Evolutionary conservation across 2,888 invertebrate genomes (phyloP).

Genomic region (Leucania comma): DNA sequence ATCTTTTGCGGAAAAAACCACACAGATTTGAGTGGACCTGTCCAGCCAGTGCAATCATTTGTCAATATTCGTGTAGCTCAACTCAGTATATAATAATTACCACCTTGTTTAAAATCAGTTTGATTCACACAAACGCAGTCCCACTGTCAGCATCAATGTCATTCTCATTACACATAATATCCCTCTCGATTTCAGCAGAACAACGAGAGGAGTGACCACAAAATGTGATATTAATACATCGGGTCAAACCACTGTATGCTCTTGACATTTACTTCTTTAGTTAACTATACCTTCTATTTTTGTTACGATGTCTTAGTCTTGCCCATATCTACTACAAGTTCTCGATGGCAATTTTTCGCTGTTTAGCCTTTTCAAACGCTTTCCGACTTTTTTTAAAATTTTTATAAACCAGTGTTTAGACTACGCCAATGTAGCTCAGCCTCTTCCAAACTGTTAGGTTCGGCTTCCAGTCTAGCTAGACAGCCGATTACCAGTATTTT

Average conservation of each 20-base stretch:
- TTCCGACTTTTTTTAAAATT: too few species aligned
- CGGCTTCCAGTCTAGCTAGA: neutral
- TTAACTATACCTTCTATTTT: conserved; percentile 58
- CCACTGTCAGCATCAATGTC: conserved; percentile 44
- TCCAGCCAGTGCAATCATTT: too few species aligned
- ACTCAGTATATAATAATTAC: neutral
- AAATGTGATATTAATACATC: conserved; percentile 61
- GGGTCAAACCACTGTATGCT: conserved; percentile 61
- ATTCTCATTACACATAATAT: conserved; percentile 41
- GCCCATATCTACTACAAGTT: conserved; percentile 47
- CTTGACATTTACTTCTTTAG: conserved; percentile 70
- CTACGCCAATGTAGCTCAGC: neutral
- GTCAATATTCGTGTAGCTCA: too few species aligned
- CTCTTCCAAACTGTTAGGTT: neutral
- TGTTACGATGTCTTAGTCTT: conserved; percentile 41
- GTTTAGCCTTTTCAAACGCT: neutral
- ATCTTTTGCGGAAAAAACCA: too few species aligned
- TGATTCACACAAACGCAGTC: conserved; percentile 3
- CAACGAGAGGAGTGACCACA: conserved; percentile 50
- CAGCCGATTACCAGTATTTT: neutral
- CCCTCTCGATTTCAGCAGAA: conserved; percentile 51
- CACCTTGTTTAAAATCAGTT: conserved; percentile 31
- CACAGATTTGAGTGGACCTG: too few species aligned
- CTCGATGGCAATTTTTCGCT: conserved; percentile 15
- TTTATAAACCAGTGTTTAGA: too few species aligned